Base-by-base conservation (phyloP, 2,113 vertebrate genomes). In the Ageneiosus marmoratus region DNA sequence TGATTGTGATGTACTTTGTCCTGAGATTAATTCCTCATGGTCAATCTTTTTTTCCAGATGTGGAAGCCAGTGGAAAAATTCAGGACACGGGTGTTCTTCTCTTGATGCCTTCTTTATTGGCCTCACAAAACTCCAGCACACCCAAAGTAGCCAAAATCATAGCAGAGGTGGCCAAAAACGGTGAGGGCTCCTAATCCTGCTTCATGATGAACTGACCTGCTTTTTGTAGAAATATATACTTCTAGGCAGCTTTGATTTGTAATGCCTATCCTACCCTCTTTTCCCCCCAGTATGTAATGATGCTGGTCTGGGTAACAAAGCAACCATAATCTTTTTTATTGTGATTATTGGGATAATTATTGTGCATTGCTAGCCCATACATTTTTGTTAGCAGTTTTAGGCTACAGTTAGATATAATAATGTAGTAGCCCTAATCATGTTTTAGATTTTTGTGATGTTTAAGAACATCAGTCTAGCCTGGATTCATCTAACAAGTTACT, bases 91-190 rank as follows among this genome's bases (percentile, higher is more conserved):
- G 95, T 77, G 88, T 96, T 77, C 97, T 99, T 80, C 93, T 95
- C 16, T 87, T 96, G 87, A 96, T 99, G 41, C 95, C 96, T 15
- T 90, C 86, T 87, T 92, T 99, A 74, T 92, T 99, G 84, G 93
- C 50, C 85, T 95, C 96, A 81, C 95, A 96, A 85, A 96, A 95
- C 84, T 95, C 96, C 84, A 97, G 94, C 91, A 94, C 96, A 88
- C 95, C 97, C 63, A 98, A 97, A 98, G 95, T 98, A 91, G 97
- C 97, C 93, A 98, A 99, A 95, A 84, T 99, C 94, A 97, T 99
- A 91, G 98, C 98, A 77, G 98, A 99, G 94, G 90, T 99, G 93
- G 98, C 98, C 91, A 99, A 98, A 97, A 99, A 98, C 89, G 98
- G 98, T 99, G 94, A 95, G 96, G 70, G 94, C 92, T 93, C 92